phyloP scores from a whole-genome alignment of 2,113 vertebrate species.

The Diphyllodes magnificus region DNA sequence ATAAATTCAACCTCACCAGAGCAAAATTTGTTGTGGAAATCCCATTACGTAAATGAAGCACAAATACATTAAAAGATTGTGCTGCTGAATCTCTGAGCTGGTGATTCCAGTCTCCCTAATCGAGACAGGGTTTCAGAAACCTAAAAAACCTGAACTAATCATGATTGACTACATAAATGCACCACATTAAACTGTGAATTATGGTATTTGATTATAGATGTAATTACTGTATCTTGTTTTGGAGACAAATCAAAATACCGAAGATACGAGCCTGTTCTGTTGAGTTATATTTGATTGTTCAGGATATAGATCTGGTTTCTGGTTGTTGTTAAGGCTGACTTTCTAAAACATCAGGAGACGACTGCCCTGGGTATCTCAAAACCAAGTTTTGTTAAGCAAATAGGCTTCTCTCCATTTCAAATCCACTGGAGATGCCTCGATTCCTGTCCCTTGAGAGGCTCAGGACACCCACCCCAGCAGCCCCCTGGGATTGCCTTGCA shows the following conservation, averaged over 20 bases:
- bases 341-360: neutral
- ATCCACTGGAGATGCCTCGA: neutral
- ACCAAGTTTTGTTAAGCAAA: neutral
- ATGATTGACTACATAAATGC: neutral
- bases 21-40: neutral
- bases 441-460: neutral
- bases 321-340: neutral
- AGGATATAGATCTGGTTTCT: neutral
- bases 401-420: neutral
- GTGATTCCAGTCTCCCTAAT: neutral
- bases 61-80: neutral
- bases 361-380: neutral
- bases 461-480: neutral
- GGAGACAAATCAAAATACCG: neutral
- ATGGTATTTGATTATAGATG: slow-evolving; percentile 3
- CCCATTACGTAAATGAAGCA: neutral
- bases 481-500: neutral
- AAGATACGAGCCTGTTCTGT: neutral
- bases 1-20: neutral
- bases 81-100: neutral
- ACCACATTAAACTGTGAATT: neutral
- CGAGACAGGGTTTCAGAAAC: neutral
- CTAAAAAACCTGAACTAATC: neutral
- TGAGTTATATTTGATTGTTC: neutral
- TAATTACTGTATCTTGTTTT: slow-evolving; percentile 16